Evolutionary conservation across 2,113 vertebrate genomes (phyloP), one percentile per base, ranked within the genome.

Genomic region (Oreochromis niloticus): DNA sequence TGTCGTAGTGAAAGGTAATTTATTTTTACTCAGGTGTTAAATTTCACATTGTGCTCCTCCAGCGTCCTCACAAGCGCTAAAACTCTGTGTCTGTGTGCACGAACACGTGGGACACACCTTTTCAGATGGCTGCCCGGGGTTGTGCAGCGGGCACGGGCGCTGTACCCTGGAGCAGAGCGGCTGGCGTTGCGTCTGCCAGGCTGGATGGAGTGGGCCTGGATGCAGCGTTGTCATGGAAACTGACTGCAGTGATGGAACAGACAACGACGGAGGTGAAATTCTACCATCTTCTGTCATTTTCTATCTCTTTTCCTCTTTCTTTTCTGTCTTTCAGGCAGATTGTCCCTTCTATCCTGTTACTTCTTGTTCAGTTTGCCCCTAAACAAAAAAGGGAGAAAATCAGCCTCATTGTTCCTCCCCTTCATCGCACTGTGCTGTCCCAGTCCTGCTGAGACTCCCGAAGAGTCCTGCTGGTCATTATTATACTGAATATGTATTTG

Each of bases 211-310:
- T 84, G 98, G 99, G 86, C 95, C 96, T 0, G 98, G 98, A 86
- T 99, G 98, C 94, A 99, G 97, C 19, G 91, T 99, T 90, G 97
- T 99, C 96, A 99, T 99, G 98, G 99, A 99, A 96, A 99, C 98
- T 96, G 96, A 98, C 95, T 99, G 99, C 95, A 97, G 97, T 82
- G 98, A 99, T 96, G 98, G 97, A 96, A 94, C 97, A 92, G 98
- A 99, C 96, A 99, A 99, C 73, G 99, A 99, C 91, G 98, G 97
- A 97, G 99, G 98, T 99, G 94, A 97, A 93, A 94, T 93, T 92
- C 91, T 92, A 89, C 83, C 87, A 84, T 84, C 87, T 89, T 92
- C 91, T 91, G 85, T 94, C 92, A 93, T 93, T 93, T 93, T 94
- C 89, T 73, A 80, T 93, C 92, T 87, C 63, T 91, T 87, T 89